Evolutionary conservation across 2,888 invertebrate species (phyloP).

Genomic region (Spodoptera exigua): DNA sequence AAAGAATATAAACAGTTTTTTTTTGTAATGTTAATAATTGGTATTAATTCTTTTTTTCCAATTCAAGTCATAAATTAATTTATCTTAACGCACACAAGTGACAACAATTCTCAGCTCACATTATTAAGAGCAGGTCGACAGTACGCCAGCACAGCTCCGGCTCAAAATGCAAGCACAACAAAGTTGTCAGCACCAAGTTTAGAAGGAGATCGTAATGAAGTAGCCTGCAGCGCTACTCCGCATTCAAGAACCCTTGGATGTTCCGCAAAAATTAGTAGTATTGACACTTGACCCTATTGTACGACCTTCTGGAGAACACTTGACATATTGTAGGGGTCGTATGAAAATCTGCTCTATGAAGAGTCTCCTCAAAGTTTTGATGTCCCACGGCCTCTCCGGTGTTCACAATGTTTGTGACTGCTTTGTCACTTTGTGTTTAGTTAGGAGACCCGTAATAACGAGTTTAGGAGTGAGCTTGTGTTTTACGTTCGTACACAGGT

Average conservation of each 20-base stretch:
- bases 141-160: too few relatives aligned
- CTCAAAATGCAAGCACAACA: slow-evolving; percentile 6
- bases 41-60: too few relatives aligned
- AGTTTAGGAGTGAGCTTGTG: too few relatives aligned
- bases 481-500: too few relatives aligned
- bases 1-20: too few relatives aligned
- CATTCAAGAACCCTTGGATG: slow-evolving; percentile 27
- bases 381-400: slow-evolving; percentile 25
- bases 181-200: slow-evolving; percentile 25
- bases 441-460: not conserved
- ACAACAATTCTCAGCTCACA: too few relatives aligned
- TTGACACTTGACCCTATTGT: slow-evolving; percentile 55
- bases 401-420: slow-evolving; percentile 14
- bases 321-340: slow-evolving; percentile 34
- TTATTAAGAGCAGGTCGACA: too few relatives aligned
- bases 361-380: slow-evolving; percentile 34
- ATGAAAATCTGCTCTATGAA: slow-evolving; percentile 50
- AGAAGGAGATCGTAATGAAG: slow-evolving; percentile 41
- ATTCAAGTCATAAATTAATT: too few relatives aligned
- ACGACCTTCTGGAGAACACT: slow-evolving; percentile 35
- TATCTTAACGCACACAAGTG: too few relatives aligned
- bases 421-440: slow-evolving; percentile 6
- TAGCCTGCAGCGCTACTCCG: slow-evolving; percentile 38
- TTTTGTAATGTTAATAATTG: too few relatives aligned
- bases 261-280: slow-evolving; percentile 49